These are phyloP conservation scores for Melanotaenia nigrans DNA, from an alignment of 2,797 vertebrate genomes.

Conservation along the genomic window DNA sequence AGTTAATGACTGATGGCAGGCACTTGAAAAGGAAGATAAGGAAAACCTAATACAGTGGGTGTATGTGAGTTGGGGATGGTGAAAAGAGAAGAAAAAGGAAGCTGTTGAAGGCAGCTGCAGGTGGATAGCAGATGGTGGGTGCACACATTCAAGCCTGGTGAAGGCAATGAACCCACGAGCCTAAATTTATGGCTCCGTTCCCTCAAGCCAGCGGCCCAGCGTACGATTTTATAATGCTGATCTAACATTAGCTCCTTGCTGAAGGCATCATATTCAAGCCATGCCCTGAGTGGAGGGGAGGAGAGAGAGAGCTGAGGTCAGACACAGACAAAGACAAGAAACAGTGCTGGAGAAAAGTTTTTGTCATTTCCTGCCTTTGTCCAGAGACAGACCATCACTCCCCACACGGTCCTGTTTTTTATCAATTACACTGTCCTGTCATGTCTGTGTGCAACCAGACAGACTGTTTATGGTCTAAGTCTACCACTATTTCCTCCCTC, in stretches of 20 bases:
- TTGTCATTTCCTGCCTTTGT: conserved; percentile 59
- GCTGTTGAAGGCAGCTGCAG: conserved; percentile 20
- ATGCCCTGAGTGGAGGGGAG: not conserved
- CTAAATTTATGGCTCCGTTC: conserved; percentile 51
- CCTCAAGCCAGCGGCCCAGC: conserved; percentile 28
- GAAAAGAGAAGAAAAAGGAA: conserved; percentile 7
- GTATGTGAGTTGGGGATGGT: conserved; percentile 24
- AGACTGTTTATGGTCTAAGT: conserved; percentile 57
- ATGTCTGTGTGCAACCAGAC: conserved; percentile 33
- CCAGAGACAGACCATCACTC: conserved; percentile 43
- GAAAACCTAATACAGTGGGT: conserved; percentile 12
- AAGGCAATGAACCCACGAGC: conserved; percentile 41
- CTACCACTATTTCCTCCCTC: conserved; percentile 39
- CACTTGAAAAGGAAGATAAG: conserved; percentile 14
- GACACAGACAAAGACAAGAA: conserved; percentile 23
- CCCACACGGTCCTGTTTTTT: conserved; percentile 50
- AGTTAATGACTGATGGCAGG: conserved; percentile 20
- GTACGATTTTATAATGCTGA: conserved; percentile 51
- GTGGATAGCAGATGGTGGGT: conserved; percentile 35
- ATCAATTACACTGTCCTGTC: conserved; percentile 44
- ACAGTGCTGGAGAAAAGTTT: conserved; percentile 33
- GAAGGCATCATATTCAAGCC: conserved; percentile 36
- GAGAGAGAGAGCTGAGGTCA: conserved; percentile 8
- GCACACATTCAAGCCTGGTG: conserved; percentile 11
- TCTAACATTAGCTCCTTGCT: conserved; percentile 58